Percentiles rank a stretch among this genome's conserved stretches.
Conservation (phyloP, 2,113 vertebrate species). For the Dissostichus mawsoni region DNA sequence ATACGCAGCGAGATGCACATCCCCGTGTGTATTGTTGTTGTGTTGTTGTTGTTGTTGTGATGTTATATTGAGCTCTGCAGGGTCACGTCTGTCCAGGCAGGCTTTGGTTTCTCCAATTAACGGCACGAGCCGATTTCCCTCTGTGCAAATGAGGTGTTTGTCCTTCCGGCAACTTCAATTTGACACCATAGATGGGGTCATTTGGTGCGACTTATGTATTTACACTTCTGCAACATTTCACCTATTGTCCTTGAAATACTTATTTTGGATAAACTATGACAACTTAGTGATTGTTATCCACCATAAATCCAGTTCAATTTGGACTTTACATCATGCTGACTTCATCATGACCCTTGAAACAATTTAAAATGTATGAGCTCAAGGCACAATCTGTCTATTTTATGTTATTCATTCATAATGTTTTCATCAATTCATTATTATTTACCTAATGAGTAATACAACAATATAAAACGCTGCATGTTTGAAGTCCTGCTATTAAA, state of each 20-base stretch:
- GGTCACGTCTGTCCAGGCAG: background rate
- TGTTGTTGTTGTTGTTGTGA: background rate
- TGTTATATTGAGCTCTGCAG: slow-evolving; percentile 33
- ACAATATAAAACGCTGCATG: background rate
- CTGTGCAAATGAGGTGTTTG: slow-evolving; percentile 43
- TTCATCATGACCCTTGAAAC: background rate
- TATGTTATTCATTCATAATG: background rate
- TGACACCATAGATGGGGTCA: slow-evolving; percentile 17
- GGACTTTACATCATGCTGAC: no score
- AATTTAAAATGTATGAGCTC: background rate
- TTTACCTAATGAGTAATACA: background rate
- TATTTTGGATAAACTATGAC: background rate
- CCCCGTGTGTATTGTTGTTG: background rate
- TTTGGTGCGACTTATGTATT: slow-evolving; percentile 25
- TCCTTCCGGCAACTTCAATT: slow-evolving; percentile 16
- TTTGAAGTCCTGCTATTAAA: background rate
- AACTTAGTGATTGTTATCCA: background rate
- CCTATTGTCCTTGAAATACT: background rate
- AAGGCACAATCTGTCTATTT: background rate
- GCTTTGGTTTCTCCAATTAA: slow-evolving; percentile 38
- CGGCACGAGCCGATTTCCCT: slow-evolving; percentile 16
- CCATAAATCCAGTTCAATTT: no score
- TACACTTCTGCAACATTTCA: slow-evolving; percentile 2
- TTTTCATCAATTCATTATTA: background rate
- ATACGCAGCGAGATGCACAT: background rate